Conservation (phyloP, 2,113 vertebrate genomes). For the Siniperca knerii region DNA sequence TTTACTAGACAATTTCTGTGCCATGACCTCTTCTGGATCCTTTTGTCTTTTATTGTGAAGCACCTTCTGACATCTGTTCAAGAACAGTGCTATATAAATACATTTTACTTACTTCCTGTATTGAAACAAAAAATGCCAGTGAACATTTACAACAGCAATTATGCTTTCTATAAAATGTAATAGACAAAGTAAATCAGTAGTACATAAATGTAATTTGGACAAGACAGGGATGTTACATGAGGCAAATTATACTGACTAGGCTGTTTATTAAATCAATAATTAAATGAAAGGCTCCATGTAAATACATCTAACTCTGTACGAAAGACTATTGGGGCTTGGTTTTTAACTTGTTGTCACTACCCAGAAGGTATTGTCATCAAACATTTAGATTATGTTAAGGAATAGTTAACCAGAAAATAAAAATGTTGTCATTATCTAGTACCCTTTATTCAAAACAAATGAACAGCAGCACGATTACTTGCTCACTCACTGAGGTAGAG, state of each 20-base stretch:
- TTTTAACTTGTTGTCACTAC: background rate
- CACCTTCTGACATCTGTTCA: background rate
- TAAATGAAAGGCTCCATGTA: background rate
- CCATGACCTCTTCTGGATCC: background rate
- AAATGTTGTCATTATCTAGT: background rate
- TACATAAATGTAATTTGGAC: background rate
- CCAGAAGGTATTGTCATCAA: background rate
- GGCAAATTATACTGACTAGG: background rate
- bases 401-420: background rate
- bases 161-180: background rate
- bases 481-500: background rate
- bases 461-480: background rate
- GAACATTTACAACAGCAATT: background rate
- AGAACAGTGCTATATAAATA: background rate
- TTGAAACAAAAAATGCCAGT: background rate
- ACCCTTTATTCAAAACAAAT: background rate
- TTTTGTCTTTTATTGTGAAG: background rate
- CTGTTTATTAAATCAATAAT: background rate
- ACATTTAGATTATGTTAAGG: background rate
- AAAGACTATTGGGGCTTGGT: background rate
- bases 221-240: background rate
- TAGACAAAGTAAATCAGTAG: background rate
- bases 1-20: background rate
- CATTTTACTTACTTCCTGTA: background rate
- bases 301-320: background rate